Evolutionary conservation across 2,113 vertebrate genomes (phyloP).

Genomic region (Equus quagga): DNA sequence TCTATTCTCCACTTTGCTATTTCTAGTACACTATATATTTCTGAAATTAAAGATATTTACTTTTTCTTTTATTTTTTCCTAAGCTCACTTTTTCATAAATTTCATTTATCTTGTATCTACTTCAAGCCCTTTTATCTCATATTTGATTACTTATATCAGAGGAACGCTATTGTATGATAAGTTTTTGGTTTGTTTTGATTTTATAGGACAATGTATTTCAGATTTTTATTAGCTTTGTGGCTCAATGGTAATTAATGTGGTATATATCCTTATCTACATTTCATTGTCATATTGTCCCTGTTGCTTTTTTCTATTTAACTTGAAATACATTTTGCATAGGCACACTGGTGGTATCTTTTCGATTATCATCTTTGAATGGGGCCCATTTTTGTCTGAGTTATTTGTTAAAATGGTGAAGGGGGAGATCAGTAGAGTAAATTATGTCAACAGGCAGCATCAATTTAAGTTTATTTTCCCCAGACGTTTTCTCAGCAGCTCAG

Average conservation of each 20-base stretch:
- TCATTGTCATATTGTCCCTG: slow-evolving; percentile 29
- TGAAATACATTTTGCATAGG: not conserved
- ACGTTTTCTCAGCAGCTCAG: not conserved
- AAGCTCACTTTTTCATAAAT: not conserved
- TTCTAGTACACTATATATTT: not conserved
- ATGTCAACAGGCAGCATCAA: not conserved
- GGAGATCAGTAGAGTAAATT: not conserved
- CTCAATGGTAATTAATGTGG: not conserved
- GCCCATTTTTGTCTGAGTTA: not conserved
- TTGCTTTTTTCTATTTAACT: slow-evolving; percentile 38
- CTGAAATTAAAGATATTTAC: not conserved
- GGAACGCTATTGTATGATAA: not conserved
- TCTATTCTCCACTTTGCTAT: not conserved
- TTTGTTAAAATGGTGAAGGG: slow-evolving; percentile 35
- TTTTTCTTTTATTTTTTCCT: not conserved
- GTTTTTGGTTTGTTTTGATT: not conserved
- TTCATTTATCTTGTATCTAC: not conserved
- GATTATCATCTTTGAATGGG: not conserved
- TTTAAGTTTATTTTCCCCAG: not conserved
- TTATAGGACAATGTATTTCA: not conserved
- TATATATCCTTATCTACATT: not conserved
- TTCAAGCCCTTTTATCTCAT: not conserved
- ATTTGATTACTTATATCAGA: not conserved
- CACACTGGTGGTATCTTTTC: not conserved
- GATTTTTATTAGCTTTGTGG: not conserved